These are phyloP conservation scores for Phorcus lineatus DNA, from an alignment of 2,888 invertebrate species.

Conservation along the genomic window DNA sequence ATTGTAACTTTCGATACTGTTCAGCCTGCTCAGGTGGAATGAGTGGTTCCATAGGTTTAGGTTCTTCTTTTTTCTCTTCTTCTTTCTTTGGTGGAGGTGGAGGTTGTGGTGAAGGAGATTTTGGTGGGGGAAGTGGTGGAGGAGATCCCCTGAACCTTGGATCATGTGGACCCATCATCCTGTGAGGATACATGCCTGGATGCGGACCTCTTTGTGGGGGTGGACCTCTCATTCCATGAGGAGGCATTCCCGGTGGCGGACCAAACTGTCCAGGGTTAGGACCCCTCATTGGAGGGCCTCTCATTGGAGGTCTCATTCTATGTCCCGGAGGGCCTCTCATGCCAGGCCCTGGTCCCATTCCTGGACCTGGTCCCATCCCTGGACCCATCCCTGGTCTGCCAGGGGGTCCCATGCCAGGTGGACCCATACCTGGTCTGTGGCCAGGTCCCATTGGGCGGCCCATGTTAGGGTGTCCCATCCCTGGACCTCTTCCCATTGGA, in stretches of 20 bases:
- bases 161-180: background rate
- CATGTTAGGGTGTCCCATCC: constrained; percentile 50
- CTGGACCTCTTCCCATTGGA: constrained; percentile 43
- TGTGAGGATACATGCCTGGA: constrained; percentile 24
- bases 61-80: constrained; percentile 51
- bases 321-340: constrained; percentile 35
- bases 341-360: constrained; percentile 31
- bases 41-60: constrained; percentile 48
- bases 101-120: constrained; percentile 65
- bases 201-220: constrained; percentile 38
- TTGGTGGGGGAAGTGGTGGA: constrained; percentile 67
- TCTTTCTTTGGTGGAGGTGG: constrained; percentile 64
- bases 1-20: constrained; percentile 73
- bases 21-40: constrained; percentile 73
- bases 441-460: constrained; percentile 39
- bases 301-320: constrained; percentile 44
- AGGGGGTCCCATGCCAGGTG: constrained; percentile 49
- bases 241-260: constrained; percentile 32
- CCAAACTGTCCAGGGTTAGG: constrained; percentile 20
- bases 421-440: constrained; percentile 26
- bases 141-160: constrained; percentile 35
- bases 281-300: constrained; percentile 28
- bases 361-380: background rate
- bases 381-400: constrained; percentile 40
- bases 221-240: constrained; percentile 28